Evolutionary conservation across 2,113 vertebrate species (phyloP).

Genomic region (Abramis brama): DNA sequence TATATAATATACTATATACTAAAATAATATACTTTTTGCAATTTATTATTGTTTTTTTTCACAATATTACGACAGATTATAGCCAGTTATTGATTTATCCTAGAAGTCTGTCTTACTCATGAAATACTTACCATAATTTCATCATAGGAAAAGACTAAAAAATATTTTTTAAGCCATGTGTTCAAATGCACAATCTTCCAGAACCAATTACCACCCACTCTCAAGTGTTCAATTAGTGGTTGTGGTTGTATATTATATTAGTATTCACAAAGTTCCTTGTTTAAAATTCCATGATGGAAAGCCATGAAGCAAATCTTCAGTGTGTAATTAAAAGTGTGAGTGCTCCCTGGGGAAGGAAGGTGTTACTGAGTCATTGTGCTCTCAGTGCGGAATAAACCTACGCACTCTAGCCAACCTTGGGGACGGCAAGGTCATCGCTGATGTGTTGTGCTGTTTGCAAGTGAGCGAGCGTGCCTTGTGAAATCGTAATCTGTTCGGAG

Average conservation of each 20-base stretch:
- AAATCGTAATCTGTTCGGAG: slow-evolving; percentile 11
- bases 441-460: slow-evolving; percentile 12
- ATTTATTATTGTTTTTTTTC: too few species aligned
- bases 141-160: neutral
- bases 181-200: slow-evolving; percentile 1
- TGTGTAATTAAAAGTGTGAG: slow-evolving; percentile 50
- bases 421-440: slow-evolving; percentile 8
- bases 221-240: slow-evolving; percentile 50
- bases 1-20: too few species aligned
- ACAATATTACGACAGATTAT: too few species aligned
- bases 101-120: neutral
- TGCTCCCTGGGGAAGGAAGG: slow-evolving; percentile 17
- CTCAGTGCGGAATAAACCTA: neutral
- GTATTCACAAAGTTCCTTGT: slow-evolving; percentile 22
- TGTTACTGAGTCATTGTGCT: slow-evolving; percentile 33
- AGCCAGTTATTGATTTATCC: neutral
- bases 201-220: slow-evolving; percentile 27
- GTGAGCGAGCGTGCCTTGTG: neutral
- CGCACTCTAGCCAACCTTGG: neutral
- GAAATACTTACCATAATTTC: neutral
- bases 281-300: slow-evolving; percentile 51
- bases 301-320: slow-evolving; percentile 42
- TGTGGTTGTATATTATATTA: slow-evolving; percentile 3
- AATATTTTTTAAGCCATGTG: neutral
- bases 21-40: too few species aligned